Evolutionary conservation across 2,888 invertebrate species (phyloP), one percentile per base, ranked within the genome.

Genomic region (Ernsta delagoae): DNA sequence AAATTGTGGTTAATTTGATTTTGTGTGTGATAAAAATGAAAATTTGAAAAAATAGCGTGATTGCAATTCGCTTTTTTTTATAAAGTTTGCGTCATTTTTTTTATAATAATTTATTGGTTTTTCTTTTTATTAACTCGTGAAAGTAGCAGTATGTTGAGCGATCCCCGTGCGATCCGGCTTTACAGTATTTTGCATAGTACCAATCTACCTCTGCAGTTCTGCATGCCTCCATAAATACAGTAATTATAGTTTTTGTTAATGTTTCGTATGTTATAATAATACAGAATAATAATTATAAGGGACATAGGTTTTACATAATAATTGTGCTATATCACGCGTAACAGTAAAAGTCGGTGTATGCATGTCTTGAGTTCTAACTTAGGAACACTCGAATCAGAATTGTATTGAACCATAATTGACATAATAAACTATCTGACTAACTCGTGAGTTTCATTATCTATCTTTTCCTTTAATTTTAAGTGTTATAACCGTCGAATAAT

Each of bases 391-490:
- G 73, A 83, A 83, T 84, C 83, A 83, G 80, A 84, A 83, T 84
- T 85, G 80, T 84, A 80, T 84, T 84, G 79, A 83, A 84, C 79
- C 83, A 79, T 80, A 78, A 74, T 82, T 80, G 79, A 84, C 86
- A 83, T 88, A 89, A 89, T 90, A 87, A 86, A 90, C 86, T 88
- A 89, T 87, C 89, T 89, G 90, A 89, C 87, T 90, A 90, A 86
- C 83, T 79, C 54, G 70, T 50, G 65, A 72, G 11, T 71, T 62
- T 74, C 72, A 61, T 66, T 39, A 7, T 61, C 4, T 6, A 7
- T 61, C 4, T 1, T 53, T 16, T 61, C 12, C 48, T 5, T 36
- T 36, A 45, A 31, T 59, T 59, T 59, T 59, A 39, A 43, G 41
- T 57, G 36, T 8, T 8, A 11, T 9, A 43, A 43, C 16, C 16